A percentile compares a stretch with the other conserved stretches of the same genome.
These are phyloP conservation scores for Aplysina aerophoba DNA, from an alignment of 37 sponge, comb jelly and placozoan genomes.

Conservation along the genomic window DNA sequence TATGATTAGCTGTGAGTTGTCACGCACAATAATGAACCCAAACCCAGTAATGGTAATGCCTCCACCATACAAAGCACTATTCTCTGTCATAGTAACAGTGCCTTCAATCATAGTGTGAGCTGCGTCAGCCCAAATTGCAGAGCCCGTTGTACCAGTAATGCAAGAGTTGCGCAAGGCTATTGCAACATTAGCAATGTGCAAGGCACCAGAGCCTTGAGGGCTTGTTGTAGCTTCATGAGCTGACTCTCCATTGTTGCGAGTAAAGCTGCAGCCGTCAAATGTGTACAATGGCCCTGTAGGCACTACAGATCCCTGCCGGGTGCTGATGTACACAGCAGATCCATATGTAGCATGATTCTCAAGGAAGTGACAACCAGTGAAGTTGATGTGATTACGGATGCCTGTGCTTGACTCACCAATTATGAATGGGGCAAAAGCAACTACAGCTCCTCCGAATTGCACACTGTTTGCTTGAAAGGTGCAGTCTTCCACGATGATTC, in stretches of 20 bases:
- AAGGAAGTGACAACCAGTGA: neutral
- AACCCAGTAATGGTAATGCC: neutral
- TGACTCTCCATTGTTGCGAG: neutral
- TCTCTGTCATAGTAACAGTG: neutral
- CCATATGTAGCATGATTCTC: constrained; percentile 33
- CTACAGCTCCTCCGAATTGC: neutral
- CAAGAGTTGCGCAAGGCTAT: neutral
- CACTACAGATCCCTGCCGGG: too few relatives aligned
- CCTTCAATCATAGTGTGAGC: neutral
- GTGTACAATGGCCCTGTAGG: too few relatives aligned
- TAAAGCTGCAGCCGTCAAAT: neutral
- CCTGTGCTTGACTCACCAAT: neutral
- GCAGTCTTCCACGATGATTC: neutral
- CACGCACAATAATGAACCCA: neutral
- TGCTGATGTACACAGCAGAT: constrained; percentile 9
- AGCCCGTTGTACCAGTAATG: neutral
- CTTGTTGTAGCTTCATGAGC: neutral
- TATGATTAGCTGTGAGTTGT: neutral
- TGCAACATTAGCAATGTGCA: neutral
- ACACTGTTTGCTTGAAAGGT: neutral
- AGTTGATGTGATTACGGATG: neutral
- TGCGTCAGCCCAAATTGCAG: neutral
- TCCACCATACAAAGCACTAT: constrained; percentile 26
- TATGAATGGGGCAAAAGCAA: neutral
- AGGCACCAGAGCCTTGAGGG: neutral